Evolutionary conservation across 2,888 invertebrate genomes (phyloP).

Genomic region (Calameuta idolon): DNA sequence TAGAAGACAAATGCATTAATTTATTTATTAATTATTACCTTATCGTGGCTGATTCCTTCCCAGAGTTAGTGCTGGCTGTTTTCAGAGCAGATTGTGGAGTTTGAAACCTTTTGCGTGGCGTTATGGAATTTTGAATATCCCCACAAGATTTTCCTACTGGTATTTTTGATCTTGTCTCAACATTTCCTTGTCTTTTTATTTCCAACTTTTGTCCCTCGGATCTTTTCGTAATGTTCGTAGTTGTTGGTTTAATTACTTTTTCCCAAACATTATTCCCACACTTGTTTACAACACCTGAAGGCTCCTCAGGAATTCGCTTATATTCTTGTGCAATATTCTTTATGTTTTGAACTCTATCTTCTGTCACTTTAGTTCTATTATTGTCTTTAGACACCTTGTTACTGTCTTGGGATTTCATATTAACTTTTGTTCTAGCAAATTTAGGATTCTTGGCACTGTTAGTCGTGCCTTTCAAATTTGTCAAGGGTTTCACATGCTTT

Average conservation of each 20-base stretch:
- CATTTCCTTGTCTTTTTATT: neutral
- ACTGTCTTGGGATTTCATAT: neutral
- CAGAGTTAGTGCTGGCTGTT: neutral
- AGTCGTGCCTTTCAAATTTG: neutral
- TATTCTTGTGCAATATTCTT: neutral
- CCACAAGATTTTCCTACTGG: neutral
- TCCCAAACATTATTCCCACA: neutral
- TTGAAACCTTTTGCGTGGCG: neutral
- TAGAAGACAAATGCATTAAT: neutral
- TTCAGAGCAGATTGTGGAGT: neutral
- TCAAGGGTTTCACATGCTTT: neutral
- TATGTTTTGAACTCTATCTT: neutral
- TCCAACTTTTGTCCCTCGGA: neutral
- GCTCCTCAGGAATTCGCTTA: neutral
- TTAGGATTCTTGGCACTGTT: neutral
- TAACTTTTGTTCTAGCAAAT: neutral
- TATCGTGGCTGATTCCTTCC: neutral
- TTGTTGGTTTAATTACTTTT: neutral
- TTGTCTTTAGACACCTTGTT: neutral
- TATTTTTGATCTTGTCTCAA: neutral
- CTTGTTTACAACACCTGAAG: neutral
- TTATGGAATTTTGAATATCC: neutral
- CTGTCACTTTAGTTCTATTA: neutral
- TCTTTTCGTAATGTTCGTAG: neutral
- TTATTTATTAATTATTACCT: neutral